A percentile compares a stretch with the other conserved stretches of the same genome.
Evolutionary conservation across 2,113 vertebrate species (phyloP).

Genomic region (Capricornis sumatraensis): DNA sequence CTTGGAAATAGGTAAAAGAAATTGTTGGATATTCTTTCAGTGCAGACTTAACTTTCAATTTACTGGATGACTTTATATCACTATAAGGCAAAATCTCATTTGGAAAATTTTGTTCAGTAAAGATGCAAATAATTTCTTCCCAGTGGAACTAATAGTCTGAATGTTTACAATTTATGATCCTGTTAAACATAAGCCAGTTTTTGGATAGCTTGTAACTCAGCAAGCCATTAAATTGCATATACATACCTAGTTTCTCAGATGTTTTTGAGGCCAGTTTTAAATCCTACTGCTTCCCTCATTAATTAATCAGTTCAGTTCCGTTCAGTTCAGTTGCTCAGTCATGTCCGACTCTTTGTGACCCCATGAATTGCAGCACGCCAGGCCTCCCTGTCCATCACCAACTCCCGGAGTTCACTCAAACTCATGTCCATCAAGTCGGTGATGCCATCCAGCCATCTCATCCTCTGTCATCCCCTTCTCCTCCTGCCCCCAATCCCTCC

Average conservation of each 20-base stretch:
- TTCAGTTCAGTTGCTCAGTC: no score
- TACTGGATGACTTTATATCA: neutral
- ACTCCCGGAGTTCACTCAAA: no score
- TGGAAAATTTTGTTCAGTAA: neutral
- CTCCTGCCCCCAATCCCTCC: no score
- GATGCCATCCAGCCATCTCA: no score
- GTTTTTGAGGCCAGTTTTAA: neutral
- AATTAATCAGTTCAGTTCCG: neutral
- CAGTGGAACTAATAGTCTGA: neutral
- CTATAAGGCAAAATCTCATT: neutral
- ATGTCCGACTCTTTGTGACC: accelerated
- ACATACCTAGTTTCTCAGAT: neutral
- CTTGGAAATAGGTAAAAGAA: neutral
- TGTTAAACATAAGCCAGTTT: constrained; percentile 18
- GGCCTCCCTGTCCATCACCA: no score
- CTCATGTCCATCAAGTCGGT: no score
- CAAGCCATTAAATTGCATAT: neutral
- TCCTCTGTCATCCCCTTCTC: no score
- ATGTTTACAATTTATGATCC: neutral
- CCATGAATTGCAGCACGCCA: no score
- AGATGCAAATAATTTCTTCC: constrained; percentile 10
- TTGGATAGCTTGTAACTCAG: neutral
- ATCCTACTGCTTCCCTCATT: constrained; percentile 7
- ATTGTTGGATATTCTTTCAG: neutral
- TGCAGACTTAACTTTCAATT: neutral